A percentile compares a stretch with the other conserved stretches of the same genome.
Conservation (phyloP, 2,888 invertebrate species). For the Melipona bicolor region DNA sequence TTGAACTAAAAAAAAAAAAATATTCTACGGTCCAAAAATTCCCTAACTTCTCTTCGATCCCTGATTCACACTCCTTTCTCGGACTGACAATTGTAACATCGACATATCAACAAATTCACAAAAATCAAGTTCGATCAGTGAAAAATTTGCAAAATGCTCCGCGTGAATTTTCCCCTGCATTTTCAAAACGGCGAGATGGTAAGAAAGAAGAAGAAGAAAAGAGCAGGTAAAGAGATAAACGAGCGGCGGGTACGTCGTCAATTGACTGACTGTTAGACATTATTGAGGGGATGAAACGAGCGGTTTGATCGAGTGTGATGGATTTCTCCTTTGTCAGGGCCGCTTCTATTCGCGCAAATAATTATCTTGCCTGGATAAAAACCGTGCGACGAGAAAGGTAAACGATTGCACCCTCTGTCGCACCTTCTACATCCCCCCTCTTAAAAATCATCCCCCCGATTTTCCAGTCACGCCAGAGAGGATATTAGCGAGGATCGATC, state of each 20-base stretch:
- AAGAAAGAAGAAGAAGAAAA: constrained; percentile 5
- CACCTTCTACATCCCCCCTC: background rate
- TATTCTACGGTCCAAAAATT: no score
- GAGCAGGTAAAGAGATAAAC: constrained; percentile 46
- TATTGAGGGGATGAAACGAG: constrained; percentile 41
- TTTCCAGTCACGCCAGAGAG: background rate
- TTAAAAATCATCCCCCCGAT: constrained; percentile 1
- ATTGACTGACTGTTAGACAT: constrained; percentile 52
- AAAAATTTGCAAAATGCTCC: background rate
- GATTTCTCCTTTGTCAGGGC: constrained; percentile 43
- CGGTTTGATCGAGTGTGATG: constrained; percentile 64
- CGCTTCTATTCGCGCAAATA: constrained; percentile 38
- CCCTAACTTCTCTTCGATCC: no score
- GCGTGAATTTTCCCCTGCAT: no score
- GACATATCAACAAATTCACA: no score
- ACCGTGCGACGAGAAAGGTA: constrained; percentile 11
- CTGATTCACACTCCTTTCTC: no score
- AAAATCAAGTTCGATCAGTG: no score
- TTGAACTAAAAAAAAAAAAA: no score
- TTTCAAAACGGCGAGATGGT: background rate
- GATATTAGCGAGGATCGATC: background rate
- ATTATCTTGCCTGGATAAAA: constrained; percentile 40
- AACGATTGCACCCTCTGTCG: constrained; percentile 15
- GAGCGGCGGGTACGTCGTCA: constrained; percentile 37
- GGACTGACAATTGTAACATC: no score